Evolutionary conservation across 2,797 vertebrate species (phyloP).

Genomic region (Tenualosa thibaudeaui): DNA sequence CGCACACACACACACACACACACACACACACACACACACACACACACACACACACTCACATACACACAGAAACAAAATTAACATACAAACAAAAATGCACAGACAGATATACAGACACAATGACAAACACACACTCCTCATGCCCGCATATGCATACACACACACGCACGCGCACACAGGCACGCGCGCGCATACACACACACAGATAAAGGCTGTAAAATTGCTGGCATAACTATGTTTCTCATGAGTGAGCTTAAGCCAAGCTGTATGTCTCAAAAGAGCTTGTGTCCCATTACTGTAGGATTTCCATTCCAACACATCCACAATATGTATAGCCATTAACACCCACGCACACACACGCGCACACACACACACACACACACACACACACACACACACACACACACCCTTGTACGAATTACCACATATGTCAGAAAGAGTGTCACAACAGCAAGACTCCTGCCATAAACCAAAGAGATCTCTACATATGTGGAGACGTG

Average conservation of each 20-base stretch:
- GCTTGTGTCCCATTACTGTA: background rate
- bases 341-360: background rate
- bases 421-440: too few relatives aligned
- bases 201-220: background rate
- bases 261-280: slow-evolving; percentile 1
- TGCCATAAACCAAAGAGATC: too few relatives aligned
- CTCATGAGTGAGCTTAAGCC: background rate
- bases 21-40: slow-evolving; percentile 5
- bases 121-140: background rate
- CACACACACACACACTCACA: slow-evolving; percentile 23
- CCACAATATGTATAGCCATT: too few relatives aligned
- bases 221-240: slow-evolving; percentile 29
- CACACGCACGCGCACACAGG: background rate
- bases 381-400: background rate
- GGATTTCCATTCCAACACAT: background rate
- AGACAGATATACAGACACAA: background rate
- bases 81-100: background rate
- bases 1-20: background rate
- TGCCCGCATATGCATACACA: background rate
- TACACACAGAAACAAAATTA: background rate
- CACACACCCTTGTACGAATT: too few relatives aligned
- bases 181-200: background rate
- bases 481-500: background rate
- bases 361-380: background rate
- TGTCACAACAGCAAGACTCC: too few relatives aligned